Evolutionary conservation across 2,113 vertebrate genomes (phyloP).

Genomic region (Chlamydotis undulata): DNA sequence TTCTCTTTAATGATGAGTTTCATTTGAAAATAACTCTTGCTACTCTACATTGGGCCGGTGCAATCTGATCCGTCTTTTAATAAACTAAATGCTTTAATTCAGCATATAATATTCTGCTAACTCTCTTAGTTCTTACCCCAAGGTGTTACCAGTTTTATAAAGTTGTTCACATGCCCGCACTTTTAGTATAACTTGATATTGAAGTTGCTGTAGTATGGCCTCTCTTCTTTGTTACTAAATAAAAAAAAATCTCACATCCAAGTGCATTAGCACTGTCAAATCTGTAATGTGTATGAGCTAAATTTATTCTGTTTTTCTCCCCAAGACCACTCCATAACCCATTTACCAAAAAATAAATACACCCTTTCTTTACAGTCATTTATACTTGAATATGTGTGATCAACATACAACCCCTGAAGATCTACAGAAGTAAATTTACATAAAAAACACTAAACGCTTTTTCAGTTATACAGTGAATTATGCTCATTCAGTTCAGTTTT

Average conservation of each 20-base stretch:
- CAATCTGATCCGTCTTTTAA: not conserved
- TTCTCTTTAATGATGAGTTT: not conserved
- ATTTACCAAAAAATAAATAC: not conserved
- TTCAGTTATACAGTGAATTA: not conserved
- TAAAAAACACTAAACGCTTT: not conserved
- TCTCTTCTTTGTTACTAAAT: not conserved
- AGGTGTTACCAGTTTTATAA: not conserved
- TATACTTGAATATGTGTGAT: not conserved
- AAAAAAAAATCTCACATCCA: not conserved
- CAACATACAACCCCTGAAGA: not conserved
- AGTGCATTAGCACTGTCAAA: not conserved
- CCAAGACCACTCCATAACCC: not conserved
- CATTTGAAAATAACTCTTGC: not conserved
- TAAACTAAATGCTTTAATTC: not conserved
- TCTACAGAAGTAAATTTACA: not conserved
- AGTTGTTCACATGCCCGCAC: accelerated
- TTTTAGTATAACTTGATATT: not conserved
- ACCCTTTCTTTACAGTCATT: not conserved
- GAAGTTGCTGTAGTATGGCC: not conserved
- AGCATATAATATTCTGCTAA: not conserved
- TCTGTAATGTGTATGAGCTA: not conserved
- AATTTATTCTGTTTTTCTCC: not conserved
- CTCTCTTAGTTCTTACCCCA: not conserved
- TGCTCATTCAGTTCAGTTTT: not conserved
- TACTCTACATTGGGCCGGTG: not conserved